Percentiles rank a stretch among this genome's conserved stretches.
These are phyloP conservation scores for Scaptomyza tumidula DNA, from an alignment of 2,888 invertebrate species.

Conservation along the genomic window DNA sequence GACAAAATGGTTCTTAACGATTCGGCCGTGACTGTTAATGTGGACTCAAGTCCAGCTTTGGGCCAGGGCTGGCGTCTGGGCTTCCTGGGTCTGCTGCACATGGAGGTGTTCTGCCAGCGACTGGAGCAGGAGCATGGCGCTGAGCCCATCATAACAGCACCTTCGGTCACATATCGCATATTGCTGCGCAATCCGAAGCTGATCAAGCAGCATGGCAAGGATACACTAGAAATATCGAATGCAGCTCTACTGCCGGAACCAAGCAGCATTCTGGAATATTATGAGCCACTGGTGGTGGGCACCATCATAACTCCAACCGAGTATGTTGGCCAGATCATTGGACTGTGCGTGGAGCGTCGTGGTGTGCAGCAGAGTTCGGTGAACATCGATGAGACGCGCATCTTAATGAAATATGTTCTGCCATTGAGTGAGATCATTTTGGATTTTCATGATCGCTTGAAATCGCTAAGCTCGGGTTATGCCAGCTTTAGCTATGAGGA, in stretches of 20 bases:
- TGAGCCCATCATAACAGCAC: constrained; percentile 92
- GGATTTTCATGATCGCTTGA: constrained; percentile 97
- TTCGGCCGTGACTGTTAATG: constrained; percentile 92
- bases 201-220: constrained; percentile 87
- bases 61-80: constrained; percentile 96
- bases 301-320: constrained; percentile 95
- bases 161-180: constrained; percentile 92
- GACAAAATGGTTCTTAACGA: constrained; percentile 97
- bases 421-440: constrained; percentile 97
- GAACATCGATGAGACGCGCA: constrained; percentile 92
- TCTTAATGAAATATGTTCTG: constrained; percentile 92
- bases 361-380: constrained; percentile 87
- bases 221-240: constrained; percentile 89
- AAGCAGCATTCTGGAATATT: constrained; percentile 89
- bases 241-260: constrained; percentile 90
- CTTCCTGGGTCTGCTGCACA: constrained; percentile 93
- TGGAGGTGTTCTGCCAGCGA: constrained; percentile 95
- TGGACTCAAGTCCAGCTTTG: constrained; percentile 93
- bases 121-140: constrained; percentile 93
- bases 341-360: constrained; percentile 90
- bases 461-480: constrained; percentile 96
- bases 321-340: constrained; percentile 89
- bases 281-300: constrained; percentile 94
- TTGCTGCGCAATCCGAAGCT: constrained; percentile 90
- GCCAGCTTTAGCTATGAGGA: constrained; percentile 98